Evolutionary conservation across 2,113 vertebrate species (phyloP).

Genomic region (Dendropsophus ebraccatus): DNA sequence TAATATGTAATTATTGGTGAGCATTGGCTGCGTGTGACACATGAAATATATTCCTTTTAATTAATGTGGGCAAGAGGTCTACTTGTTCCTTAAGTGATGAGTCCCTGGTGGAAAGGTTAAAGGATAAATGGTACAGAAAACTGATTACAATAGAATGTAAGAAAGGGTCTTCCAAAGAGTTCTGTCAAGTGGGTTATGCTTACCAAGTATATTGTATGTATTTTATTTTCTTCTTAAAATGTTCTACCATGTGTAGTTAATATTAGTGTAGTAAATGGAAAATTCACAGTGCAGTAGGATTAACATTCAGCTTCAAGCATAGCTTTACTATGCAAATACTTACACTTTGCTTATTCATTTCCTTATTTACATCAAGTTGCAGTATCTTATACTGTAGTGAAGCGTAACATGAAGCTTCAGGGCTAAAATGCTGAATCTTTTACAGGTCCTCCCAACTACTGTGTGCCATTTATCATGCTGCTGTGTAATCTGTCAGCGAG

Average conservation of each 20-base stretch:
- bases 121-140: background rate
- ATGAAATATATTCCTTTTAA: constrained; percentile 8
- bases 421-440: too few relatives aligned
- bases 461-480: too few relatives aligned
- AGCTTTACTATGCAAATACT: too few relatives aligned
- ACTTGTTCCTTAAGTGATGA: background rate
- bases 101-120: background rate
- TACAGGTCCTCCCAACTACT: too few relatives aligned
- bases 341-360: too few relatives aligned
- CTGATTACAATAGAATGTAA: background rate
- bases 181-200: background rate
- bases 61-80: background rate
- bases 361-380: too few relatives aligned
- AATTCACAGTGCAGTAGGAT: background rate
- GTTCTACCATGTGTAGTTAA: background rate
- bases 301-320: background rate
- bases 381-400: too few relatives aligned
- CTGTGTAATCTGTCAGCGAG: too few relatives aligned
- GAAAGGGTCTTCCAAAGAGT: background rate
- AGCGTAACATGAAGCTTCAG: too few relatives aligned
- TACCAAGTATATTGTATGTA: background rate
- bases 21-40: background rate
- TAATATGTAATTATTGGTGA: constrained; percentile 25
- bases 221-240: background rate
- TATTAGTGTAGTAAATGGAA: background rate